A percentile compares a stretch with the other conserved stretches of the same genome.
Conservation (phyloP, 2,888 invertebrate species). For the Torymus aiolomorphi region DNA sequence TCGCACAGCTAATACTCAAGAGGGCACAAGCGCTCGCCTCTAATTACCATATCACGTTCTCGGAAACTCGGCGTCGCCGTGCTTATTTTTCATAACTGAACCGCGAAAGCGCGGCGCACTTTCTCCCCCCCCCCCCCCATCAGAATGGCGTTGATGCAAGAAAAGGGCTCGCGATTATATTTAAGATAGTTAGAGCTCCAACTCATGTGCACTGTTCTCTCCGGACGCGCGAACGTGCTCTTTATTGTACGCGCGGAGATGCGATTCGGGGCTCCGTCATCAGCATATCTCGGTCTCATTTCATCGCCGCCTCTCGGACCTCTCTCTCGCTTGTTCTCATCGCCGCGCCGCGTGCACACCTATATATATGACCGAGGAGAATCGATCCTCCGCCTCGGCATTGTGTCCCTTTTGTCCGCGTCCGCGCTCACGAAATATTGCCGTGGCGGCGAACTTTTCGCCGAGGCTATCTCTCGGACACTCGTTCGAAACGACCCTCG, state of each 20-base stretch:
- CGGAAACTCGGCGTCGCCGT: constrained; percentile 12
- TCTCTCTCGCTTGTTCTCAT: constrained; percentile 32
- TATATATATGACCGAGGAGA: constrained; percentile 68
- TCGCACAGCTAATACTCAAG: too few species aligned
- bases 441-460: constrained; percentile 64
- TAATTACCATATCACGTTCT: constrained; percentile 50
- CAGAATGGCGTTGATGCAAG: neutral
- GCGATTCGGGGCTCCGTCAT: constrained; percentile 15
- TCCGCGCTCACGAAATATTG: constrained; percentile 68
- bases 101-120: neutral
- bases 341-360: constrained; percentile 50
- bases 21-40: neutral
- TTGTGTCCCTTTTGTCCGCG: constrained; percentile 73
- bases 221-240: neutral
- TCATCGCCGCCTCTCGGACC: constrained; percentile 27
- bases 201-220: too few species aligned
- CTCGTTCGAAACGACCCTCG: neutral
- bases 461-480: constrained; percentile 21
- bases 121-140: neutral
- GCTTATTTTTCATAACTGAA: neutral
- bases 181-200: too few species aligned
- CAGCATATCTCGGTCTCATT: constrained; percentile 33
- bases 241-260: constrained; percentile 40
- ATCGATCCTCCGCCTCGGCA: constrained; percentile 72
- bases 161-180: constrained; percentile 49